Base-by-base conservation (phyloP, 2,888 invertebrate species). In the Dryocosmus kuriphilus region DNA sequence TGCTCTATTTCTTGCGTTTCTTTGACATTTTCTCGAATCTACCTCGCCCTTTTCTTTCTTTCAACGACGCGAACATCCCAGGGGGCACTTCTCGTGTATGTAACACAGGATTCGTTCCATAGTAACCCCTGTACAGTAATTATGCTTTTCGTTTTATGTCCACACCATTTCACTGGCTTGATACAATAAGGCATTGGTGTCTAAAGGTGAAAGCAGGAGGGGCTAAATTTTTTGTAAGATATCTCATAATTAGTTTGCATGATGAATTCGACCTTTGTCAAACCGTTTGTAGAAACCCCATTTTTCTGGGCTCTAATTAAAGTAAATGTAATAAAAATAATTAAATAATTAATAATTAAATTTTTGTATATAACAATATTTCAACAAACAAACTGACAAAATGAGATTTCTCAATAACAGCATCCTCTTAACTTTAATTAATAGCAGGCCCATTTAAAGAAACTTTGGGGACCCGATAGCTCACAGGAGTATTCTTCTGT, bases 71-170 rank as follows among this genome's bases (percentile, higher is more conserved):
- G 57, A 57, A 79, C 78, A 80, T 90, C 90, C 89, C 90, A 79
- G 87, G 90, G 90, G 90, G 87, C 89, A 87, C 89, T 89, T 89
- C 87, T 90, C 87, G 89, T 88, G 85, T 87, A 86, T 82, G 85
- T 87, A 88, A 88, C 87, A 85, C 84, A 82, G 84, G 86, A 88
- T 85, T 88, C 84, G 87, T 85, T 83, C 86, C 87, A 85, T 88
- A 83, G 89, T 89, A 88, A 90, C 90, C 90, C 90, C 90, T 88
- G 84, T 88, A 85, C 88, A 86, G 89, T 91, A 91, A 91, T 91
- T 90, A 90, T 89, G 88, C 87, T 89, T 89, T 90, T 88, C 89
- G 89, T 89, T 89, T 90, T 89, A 90, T 86, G 88, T 89, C 88
- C 89, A 87, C 88, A 86, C 89, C 89, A 90, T 90, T 90, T 90